Evolutionary conservation across 2,113 vertebrate species (phyloP).

Genomic region (Eclectus roratus): DNA sequence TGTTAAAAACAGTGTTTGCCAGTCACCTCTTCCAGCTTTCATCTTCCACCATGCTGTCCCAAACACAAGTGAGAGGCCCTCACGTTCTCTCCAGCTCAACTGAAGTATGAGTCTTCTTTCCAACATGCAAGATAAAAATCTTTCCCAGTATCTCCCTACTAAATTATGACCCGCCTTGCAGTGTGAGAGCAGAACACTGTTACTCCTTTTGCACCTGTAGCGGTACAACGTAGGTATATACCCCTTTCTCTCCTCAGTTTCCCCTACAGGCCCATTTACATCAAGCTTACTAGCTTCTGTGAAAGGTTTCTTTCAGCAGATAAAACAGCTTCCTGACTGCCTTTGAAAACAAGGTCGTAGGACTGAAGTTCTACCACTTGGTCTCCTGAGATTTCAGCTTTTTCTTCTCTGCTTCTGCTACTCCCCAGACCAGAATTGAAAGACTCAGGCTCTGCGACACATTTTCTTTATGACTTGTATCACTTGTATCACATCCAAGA

Average conservation of each 20-base stretch:
- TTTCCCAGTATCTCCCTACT: background rate
- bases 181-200: background rate
- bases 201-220: background rate
- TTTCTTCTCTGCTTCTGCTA: background rate
- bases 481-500: background rate
- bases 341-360: fast-evolving
- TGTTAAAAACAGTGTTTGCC: background rate
- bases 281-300: too few species aligned
- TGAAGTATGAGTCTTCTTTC: fast-evolving
- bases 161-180: background rate
- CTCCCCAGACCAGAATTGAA: background rate
- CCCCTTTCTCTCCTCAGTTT: background rate
- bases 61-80: background rate
- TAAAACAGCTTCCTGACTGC: background rate
- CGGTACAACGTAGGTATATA: fast-evolving
- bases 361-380: background rate
- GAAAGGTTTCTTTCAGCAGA: background rate
- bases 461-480: background rate
- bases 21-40: background rate
- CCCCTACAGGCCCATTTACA: background rate
- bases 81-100: background rate
- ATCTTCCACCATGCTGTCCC: background rate
- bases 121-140: background rate
- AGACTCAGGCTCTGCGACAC: fast-evolving
- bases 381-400: background rate